A percentile compares a stretch with the other conserved stretches of the same genome.
These are phyloP conservation scores for Bergia puertoricense DNA, from an alignment of 92 coral and sea anemone genomes.

Conservation along the genomic window DNA sequence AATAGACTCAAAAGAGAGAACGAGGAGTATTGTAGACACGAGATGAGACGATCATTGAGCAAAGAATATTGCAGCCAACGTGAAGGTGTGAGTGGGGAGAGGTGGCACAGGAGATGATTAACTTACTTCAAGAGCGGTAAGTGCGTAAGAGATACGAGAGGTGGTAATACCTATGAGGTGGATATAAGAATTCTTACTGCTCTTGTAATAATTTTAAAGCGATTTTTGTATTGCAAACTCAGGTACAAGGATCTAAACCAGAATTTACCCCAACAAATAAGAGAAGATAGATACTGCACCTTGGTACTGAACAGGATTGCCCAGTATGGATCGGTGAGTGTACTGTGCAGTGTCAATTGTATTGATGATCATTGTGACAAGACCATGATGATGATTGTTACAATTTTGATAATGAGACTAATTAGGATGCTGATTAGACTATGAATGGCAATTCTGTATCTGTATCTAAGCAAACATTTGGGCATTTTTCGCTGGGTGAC, in stretches of 20 bases:
- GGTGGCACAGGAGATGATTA: too few relatives aligned
- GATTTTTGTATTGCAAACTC: background rate
- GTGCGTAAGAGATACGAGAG: background rate
- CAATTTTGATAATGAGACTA: too few relatives aligned
- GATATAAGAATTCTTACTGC: background rate
- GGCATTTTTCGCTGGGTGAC: too few relatives aligned
- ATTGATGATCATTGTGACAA: background rate
- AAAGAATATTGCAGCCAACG: too few relatives aligned
- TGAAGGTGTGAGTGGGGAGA: too few relatives aligned
- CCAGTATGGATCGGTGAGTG: constrained; percentile 87
- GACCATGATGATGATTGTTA: background rate
- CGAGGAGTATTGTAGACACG: background rate
- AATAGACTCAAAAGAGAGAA: background rate
- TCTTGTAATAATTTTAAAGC: too few relatives aligned
- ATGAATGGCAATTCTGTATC: too few relatives aligned
- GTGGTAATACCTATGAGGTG: background rate
- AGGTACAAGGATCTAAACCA: constrained; percentile 95
- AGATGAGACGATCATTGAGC: too few relatives aligned
- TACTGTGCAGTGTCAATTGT: too few relatives aligned
- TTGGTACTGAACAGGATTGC: constrained; percentile 92
- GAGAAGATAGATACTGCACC: constrained; percentile 83
- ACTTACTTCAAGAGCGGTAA: background rate
- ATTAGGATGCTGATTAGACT: too few relatives aligned
- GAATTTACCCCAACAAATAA: constrained; percentile 83
- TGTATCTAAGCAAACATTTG: too few relatives aligned